Conservation (phyloP, 1,140 invertebrate genomes). For the Drosophila kikkawai region DNA sequence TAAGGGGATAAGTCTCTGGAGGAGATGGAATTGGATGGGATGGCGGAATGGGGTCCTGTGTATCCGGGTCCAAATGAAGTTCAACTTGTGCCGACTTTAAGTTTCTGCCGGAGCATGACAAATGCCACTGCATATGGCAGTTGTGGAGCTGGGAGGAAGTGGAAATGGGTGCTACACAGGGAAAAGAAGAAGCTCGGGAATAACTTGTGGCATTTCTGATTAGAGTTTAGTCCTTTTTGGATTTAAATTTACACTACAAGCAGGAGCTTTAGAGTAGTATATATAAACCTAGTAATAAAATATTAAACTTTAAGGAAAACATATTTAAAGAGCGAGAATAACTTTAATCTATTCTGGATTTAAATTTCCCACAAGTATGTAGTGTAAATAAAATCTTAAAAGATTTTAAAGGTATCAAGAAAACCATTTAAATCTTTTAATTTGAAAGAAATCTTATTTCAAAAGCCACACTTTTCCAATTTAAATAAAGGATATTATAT, state of each 20-base stretch:
- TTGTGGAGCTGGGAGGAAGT: neutral
- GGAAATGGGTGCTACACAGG: conserved; percentile 1
- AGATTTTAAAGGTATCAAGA: neutral
- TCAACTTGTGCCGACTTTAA: conserved; percentile 47
- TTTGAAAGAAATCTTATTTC: neutral
- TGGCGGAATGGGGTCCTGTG: neutral
- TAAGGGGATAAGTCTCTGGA: conserved; percentile 31
- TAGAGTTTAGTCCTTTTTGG: neutral
- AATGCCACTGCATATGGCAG: conserved; percentile 51
- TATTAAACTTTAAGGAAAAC: too few species aligned
- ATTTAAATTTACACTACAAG: neutral
- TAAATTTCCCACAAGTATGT: too few species aligned
- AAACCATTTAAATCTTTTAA: neutral
- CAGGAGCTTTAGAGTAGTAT: neutral
- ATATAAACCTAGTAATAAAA: neutral
- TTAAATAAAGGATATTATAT: conserved; percentile 4
- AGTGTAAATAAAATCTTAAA: neutral
- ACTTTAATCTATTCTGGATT: too few species aligned
- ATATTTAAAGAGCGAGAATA: too few species aligned
- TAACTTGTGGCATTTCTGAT: too few species aligned
- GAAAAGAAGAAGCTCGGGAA: neutral
- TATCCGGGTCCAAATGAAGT: conserved; percentile 43
- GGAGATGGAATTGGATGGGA: conserved; percentile 10
- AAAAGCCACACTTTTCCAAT: neutral
- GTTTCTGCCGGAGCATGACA: conserved; percentile 53